Conservation (phyloP, 2,113 vertebrate species). For the Cyprinus carpio region DNA sequence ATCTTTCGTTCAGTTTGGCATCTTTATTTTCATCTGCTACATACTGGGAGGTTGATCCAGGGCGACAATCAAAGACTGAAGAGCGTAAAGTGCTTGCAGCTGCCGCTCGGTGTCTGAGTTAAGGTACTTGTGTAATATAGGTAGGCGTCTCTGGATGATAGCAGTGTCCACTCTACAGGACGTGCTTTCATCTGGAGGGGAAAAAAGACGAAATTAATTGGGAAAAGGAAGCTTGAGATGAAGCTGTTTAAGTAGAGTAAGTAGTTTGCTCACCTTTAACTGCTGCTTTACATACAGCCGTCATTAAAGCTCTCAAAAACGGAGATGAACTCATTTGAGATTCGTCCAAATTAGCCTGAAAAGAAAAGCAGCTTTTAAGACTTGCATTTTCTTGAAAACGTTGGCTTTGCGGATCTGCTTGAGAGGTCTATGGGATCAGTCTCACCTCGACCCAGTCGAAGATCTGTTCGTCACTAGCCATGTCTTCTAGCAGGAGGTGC, state of each 20-base stretch:
- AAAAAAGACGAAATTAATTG: constrained; percentile 16
- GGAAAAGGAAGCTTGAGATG: not conserved
- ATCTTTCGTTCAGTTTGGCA: not conserved
- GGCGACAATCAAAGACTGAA: constrained; percentile 96
- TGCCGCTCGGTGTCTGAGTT: constrained; percentile 97
- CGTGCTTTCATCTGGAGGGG: constrained; percentile 83
- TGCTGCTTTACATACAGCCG: constrained; percentile 96
- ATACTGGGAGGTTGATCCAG: constrained; percentile 98
- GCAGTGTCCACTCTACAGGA: constrained; percentile 91
- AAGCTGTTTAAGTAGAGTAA: not conserved
- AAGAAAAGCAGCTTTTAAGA: constrained; percentile 44
- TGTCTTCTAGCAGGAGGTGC: constrained; percentile 90
- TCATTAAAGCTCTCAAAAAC: constrained; percentile 99
- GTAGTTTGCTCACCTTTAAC: constrained; percentile 84
- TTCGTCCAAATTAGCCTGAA: constrained; percentile 93
- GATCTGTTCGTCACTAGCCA: constrained; percentile 93
- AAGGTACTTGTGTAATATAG: constrained; percentile 97
- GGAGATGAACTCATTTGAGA: constrained; percentile 93
- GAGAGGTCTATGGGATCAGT: not conserved
- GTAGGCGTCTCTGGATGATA: constrained; percentile 93
- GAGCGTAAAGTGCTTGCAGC: constrained; percentile 99
- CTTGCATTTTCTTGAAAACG: not conserved
- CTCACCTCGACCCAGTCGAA: constrained; percentile 98
- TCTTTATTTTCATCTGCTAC: constrained; percentile 61
- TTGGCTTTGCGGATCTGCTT: not conserved